phyloP scores from a whole-genome alignment of 2,888 invertebrate species.

The Campoletis raptor region DNA sequence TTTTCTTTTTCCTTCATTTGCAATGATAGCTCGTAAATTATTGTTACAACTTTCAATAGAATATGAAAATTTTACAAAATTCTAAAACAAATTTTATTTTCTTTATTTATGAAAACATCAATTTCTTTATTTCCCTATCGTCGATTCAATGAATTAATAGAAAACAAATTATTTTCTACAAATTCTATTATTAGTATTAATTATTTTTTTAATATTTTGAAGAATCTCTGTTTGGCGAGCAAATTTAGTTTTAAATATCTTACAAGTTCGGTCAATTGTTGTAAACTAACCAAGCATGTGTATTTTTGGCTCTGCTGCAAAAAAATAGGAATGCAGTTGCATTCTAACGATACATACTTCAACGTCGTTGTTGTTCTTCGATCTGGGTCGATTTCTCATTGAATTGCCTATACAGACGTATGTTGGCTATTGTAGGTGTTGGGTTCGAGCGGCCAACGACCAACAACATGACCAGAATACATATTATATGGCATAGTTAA shows the following conservation, averaged over 20 bases:
- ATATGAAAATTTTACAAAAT: too few relatives aligned
- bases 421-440: conserved; percentile 30
- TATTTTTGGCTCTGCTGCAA: not conserved
- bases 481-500: conserved; percentile 39
- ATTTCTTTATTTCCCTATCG: not conserved
- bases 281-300: not conserved
- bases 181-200: not conserved
- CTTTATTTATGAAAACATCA: not conserved
- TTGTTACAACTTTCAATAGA: too few relatives aligned
- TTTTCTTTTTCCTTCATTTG: not conserved
- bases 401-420: not conserved
- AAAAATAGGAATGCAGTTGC: not conserved
- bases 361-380: not conserved
- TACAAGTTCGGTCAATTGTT: not conserved
- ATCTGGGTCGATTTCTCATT: not conserved
- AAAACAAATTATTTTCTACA: too few relatives aligned
- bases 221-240: not conserved
- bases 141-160: not conserved
- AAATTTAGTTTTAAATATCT: not conserved
- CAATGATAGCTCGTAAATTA: not conserved
- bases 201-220: too few relatives aligned
- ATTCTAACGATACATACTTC: not conserved
- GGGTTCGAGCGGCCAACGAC: conserved; percentile 46
- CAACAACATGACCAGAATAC: conserved; percentile 59
- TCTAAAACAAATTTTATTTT: too few relatives aligned